Conservation (phyloP, 2,113 vertebrate genomes). For the Pavo muticus region DNA sequence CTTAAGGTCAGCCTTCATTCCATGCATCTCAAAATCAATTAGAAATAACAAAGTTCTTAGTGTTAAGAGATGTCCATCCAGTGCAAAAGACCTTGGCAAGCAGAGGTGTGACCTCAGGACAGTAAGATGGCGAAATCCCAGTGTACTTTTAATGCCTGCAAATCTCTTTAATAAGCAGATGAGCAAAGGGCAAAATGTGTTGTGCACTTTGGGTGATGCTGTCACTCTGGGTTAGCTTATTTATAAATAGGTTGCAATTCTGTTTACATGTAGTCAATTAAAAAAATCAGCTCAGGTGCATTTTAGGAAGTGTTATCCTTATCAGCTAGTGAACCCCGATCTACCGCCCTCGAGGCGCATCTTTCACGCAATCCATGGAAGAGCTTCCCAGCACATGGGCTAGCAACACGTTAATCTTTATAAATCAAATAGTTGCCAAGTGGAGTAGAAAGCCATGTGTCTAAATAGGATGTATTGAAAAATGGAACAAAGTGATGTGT, state of each 20-base stretch:
- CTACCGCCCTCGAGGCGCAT: conserved; percentile 32
- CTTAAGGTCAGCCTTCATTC: background rate
- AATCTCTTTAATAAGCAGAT: conserved; percentile 44
- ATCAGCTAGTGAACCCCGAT: background rate
- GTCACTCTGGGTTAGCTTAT: conserved; percentile 41
- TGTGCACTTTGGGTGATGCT: background rate
- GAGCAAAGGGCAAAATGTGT: conserved; percentile 17
- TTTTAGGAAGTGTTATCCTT: background rate
- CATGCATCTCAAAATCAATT: background rate
- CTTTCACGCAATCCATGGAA: conserved; percentile 53
- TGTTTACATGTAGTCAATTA: conserved; percentile 35
- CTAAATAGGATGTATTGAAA: conserved; percentile 28
- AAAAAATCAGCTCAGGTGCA: conserved; percentile 56
- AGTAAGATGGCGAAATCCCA: background rate
- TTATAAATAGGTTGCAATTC: background rate
- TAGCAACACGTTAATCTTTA: conserved; percentile 51
- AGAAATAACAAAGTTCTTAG: conserved; percentile 21
- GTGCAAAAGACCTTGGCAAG: conserved; percentile 3
- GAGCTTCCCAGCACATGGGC: conserved; percentile 41
- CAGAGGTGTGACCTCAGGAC: background rate
- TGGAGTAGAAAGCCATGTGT: conserved; percentile 55
- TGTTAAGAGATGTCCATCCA: conserved; percentile 34
- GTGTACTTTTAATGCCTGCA: background rate
- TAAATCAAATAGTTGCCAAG: conserved; percentile 63
- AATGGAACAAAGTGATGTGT: background rate